Evolutionary conservation across 2,888 invertebrate genomes (phyloP).

Genomic region (Agrotis segetum): DNA sequence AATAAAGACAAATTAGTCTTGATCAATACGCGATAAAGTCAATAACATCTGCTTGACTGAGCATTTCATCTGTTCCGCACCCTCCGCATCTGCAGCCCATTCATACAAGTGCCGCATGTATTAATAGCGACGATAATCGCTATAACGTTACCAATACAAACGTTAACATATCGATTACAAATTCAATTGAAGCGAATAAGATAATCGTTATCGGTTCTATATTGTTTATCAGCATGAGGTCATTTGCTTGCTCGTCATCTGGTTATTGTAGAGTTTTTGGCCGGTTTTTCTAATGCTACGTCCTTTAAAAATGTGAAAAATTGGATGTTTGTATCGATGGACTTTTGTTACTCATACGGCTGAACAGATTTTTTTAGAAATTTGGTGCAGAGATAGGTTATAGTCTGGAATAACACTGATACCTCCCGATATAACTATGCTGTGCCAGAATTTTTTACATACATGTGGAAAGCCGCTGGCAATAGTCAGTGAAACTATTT

Average conservation of each 20-base stretch:
- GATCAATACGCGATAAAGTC: background rate
- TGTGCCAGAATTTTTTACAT: too few species aligned
- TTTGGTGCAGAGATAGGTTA: too few species aligned
- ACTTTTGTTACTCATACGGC: too few species aligned
- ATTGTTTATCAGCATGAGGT: constrained; percentile 52
- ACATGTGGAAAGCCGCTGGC: too few species aligned
- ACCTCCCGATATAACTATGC: too few species aligned
- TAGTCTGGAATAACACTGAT: too few species aligned
- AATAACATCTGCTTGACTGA: constrained; percentile 24
- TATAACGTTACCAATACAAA: constrained; percentile 33
- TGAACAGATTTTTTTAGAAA: too few species aligned
- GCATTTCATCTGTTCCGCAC: constrained; percentile 46
- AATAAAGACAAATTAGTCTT: constrained; percentile 1
- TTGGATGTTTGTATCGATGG: too few species aligned
- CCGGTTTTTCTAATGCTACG: background rate
- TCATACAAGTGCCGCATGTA: constrained; percentile 45
- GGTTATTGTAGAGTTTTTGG: constrained; percentile 26
- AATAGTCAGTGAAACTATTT: background rate
- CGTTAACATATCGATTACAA: constrained; percentile 59
- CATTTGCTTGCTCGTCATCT: constrained; percentile 41
- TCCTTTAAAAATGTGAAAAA: too few species aligned
- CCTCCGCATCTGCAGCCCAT: constrained; percentile 47
- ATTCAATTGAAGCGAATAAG: constrained; percentile 49
- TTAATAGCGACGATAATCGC: constrained; percentile 49
- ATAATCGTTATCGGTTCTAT: constrained; percentile 59